A percentile compares a stretch with the other conserved stretches of the same genome.
These are phyloP conservation scores for Silurus lanzhouensis DNA, from an alignment of 2,797 vertebrate genomes.

Conservation along the genomic window DNA sequence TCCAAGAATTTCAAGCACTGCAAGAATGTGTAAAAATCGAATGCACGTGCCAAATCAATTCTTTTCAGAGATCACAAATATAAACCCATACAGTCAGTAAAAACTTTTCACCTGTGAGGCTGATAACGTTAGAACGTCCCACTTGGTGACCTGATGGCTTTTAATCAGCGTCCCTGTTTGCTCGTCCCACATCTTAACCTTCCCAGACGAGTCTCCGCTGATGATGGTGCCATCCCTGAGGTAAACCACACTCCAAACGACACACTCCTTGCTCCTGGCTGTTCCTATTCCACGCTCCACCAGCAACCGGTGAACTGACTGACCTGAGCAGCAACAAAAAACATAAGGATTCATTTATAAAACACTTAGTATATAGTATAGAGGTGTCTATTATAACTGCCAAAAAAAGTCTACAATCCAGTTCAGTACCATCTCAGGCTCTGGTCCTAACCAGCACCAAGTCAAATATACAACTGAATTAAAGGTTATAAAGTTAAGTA, in stretches of 20 bases:
- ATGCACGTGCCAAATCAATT: neutral
- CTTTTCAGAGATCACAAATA: neutral
- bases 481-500: neutral
- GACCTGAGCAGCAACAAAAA: conserved; percentile 72
- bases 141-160: conserved; percentile 79
- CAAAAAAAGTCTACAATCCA: neutral
- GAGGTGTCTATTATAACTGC: neutral
- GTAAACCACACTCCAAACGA: conserved; percentile 86
- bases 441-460: neutral
- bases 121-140: conserved; percentile 80
- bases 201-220: conserved; percentile 87
- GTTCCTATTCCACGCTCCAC: conserved; percentile 75
- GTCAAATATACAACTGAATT: neutral
- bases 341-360: neutral
- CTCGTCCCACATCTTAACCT: conserved; percentile 91
- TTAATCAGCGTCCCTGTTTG: conserved; percentile 79
- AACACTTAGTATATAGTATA: neutral
- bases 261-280: conserved; percentile 70
- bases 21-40: neutral
- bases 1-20: neutral
- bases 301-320: conserved; percentile 74
- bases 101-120: conserved; percentile 75
- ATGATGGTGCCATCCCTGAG: conserved; percentile 80
- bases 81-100: neutral
- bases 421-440: neutral